Conservation (phyloP, 2,113 vertebrate species). For the Colistium nudipinnis region DNA sequence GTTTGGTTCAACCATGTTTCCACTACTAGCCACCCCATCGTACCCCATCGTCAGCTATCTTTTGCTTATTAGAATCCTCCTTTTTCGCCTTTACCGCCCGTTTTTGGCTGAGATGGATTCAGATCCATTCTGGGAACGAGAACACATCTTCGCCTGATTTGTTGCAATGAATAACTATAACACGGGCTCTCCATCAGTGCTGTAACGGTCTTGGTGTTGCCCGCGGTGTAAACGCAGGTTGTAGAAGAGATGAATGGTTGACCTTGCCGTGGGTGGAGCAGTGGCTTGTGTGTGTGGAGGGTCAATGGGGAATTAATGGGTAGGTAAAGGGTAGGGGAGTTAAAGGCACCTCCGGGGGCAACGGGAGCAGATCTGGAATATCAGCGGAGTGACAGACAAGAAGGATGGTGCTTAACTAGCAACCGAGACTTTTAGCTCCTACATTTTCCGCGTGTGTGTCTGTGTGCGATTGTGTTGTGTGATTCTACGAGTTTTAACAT, state of each 20-base stretch:
- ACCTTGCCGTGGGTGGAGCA: conserved; percentile 23
- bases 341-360: not conserved
- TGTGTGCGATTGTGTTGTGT: conserved; percentile 16
- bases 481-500: not conserved
- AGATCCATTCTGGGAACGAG: not conserved
- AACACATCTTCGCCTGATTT: not conserved
- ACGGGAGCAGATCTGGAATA: conserved; percentile 35
- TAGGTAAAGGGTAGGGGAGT: conserved; percentile 9
- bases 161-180: not conserved
- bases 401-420: conserved; percentile 30
- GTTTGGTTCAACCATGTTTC: too few relatives aligned
- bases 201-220: not conserved
- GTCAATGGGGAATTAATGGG: conserved; percentile 18
- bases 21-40: too few relatives aligned
- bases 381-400: conserved; percentile 43
- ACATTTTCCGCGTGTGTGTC: conserved; percentile 23
- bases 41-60: too few relatives aligned
- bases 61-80: too few relatives aligned
- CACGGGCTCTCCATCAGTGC: not conserved
- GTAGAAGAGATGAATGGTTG: conserved; percentile 16
- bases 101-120: not conserved
- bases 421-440: too few relatives aligned
- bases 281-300: conserved; percentile 1
- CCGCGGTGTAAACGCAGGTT: conserved; percentile 11
- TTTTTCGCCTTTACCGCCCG: too few relatives aligned